Evolutionary conservation across 2,888 invertebrate species (phyloP), one percentile per base, ranked within the genome.

Genomic region (Balanococcus diminutus): DNA sequence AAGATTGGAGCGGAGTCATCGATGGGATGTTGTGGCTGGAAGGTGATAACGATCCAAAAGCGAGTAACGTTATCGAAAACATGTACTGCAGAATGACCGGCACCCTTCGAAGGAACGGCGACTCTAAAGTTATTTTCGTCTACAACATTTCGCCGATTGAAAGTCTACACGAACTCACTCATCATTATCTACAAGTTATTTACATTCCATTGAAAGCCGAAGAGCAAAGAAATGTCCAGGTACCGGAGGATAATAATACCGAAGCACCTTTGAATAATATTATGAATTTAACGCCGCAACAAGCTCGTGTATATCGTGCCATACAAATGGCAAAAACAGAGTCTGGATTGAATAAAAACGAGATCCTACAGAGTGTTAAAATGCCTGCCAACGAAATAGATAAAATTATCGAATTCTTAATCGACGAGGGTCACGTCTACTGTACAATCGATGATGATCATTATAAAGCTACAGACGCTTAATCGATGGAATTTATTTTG

Each of bases 401-500:
- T 87, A 90, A 90, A 72, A 92, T 92, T 81, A 88, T 95, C 87
- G 94, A 95, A 14, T 94, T 94, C 88, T 91, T 96, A 87, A 92
- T 93, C 56, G 92, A 92, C 25, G 96, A 96, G 90, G 96, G 96
- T 0, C 95, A 95, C 88, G 93, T 95, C 87, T 96, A 95, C 89
- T 93, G 95, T 0, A 96, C 95, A 0, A 92, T 94, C 87, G 95
- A 96, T 90, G 93, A 94, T 86, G 93, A 95, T 89, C 95, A 95
- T 89, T 96, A 93, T 90, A 92, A 92, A 88, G 90, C 91, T 81
- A 93, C 93, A 0, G 92, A 93, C 90, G 22, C 85, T 25, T 84
- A 46, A 84, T n/a, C n/a, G n/a, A n/a, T n/a, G n/a, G n/a, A n/a
- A n/a, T n/a, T n/a, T n/a, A n/a, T n/a, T n/a, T n/a, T n/a, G n/a